These are phyloP conservation scores for Sylvietta virens DNA, from an alignment of 2,113 vertebrate genomes.

Conservation along the genomic window DNA sequence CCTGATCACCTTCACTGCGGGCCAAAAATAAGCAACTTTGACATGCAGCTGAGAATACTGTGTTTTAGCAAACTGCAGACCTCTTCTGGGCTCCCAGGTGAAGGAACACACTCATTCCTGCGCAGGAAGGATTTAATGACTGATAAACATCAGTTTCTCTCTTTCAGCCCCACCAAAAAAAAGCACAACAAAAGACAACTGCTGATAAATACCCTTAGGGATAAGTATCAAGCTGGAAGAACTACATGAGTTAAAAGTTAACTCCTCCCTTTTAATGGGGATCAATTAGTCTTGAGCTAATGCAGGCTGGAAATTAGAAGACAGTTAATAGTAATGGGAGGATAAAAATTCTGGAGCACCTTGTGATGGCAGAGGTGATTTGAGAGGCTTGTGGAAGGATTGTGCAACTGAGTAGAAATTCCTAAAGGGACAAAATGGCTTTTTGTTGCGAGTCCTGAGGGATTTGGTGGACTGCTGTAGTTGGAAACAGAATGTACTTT, in stretches of 20 bases:
- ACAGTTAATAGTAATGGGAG: background rate
- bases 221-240: background rate
- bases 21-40: background rate
- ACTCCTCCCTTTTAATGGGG: background rate
- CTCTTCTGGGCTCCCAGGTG: background rate
- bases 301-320: background rate
- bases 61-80: background rate
- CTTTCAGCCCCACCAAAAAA: background rate
- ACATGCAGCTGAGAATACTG: background rate
- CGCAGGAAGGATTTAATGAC: background rate
- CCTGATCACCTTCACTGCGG: background rate
- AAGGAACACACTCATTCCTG: background rate
- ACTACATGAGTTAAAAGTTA: background rate
- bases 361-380: background rate
- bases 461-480: background rate
- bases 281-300: background rate
- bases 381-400: background rate
- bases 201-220: background rate
- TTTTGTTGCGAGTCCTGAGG: background rate
- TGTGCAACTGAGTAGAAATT: background rate
- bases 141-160: background rate
- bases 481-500: background rate
- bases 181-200: background rate
- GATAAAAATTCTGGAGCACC: background rate
- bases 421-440: background rate